Conservation (phyloP, 2,113 vertebrate genomes). For the Dasyurus viverrinus region DNA sequence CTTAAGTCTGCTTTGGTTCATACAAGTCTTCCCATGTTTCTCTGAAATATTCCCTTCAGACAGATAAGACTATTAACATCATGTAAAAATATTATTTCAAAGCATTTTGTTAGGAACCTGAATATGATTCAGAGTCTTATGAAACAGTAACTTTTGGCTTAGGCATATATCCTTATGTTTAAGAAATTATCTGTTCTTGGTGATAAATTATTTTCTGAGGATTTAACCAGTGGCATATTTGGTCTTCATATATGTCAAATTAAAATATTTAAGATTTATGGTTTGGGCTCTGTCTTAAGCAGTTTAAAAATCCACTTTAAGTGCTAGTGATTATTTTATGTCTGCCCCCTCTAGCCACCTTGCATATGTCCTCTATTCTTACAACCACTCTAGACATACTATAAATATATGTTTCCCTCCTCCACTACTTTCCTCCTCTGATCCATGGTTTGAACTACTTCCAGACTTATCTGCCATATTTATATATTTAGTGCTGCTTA, state of each 20-base stretch:
- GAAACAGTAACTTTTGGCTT: neutral
- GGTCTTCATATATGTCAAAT: neutral
- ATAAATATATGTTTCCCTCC: neutral
- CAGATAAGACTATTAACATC: neutral
- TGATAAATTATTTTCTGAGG: slow-evolving; percentile 3
- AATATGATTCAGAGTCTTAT: neutral
- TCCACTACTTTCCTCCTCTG: neutral
- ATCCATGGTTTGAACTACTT: neutral
- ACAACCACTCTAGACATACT: neutral
- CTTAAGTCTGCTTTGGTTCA: neutral
- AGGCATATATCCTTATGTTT: neutral
- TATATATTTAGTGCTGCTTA: neutral
- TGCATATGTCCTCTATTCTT: neutral
- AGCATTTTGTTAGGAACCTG: neutral
- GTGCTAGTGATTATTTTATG: neutral
- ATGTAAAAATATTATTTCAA: neutral
- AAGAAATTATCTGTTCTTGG: neutral
- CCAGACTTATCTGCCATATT: neutral
- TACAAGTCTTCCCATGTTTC: neutral
- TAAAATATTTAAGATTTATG: neutral
- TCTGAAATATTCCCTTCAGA: neutral
- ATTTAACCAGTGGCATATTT: neutral
- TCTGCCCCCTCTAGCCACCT: neutral
- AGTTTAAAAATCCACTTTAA: neutral
- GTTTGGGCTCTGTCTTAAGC: neutral